These are phyloP conservation scores for Psettodes erumei DNA, from an alignment of 2,113 vertebrate genomes.

Conservation along the genomic window DNA sequence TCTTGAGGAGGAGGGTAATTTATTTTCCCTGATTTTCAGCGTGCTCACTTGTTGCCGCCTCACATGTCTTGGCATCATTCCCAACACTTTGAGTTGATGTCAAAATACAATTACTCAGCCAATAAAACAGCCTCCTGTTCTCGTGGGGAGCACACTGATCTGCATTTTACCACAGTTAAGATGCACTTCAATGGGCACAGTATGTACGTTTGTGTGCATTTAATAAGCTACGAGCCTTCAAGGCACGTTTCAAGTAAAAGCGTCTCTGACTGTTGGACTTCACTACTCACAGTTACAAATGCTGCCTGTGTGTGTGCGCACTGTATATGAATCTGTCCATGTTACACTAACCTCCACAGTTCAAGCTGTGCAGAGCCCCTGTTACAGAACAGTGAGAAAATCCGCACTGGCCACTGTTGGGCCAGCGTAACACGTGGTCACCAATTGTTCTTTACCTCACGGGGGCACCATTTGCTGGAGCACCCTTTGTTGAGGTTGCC, in stretches of 20 bases:
- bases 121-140: constrained; percentile 31
- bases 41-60: constrained; percentile 46
- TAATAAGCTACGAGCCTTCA: background rate
- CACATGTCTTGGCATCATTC: constrained; percentile 49
- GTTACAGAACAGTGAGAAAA: background rate
- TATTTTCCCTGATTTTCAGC: constrained; percentile 67
- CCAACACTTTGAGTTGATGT: constrained; percentile 50
- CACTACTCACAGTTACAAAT: background rate
- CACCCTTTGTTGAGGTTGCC: too few species aligned
- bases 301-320: background rate
- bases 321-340: background rate
- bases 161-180: constrained; percentile 35
- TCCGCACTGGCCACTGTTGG: background rate
- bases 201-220: constrained; percentile 14
- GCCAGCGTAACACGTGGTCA: too few species aligned
- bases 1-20: constrained; percentile 71
- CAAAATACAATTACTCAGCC: constrained; percentile 58
- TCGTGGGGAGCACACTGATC: constrained; percentile 27
- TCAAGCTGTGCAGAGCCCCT: constrained; percentile 1
- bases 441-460: too few species aligned
- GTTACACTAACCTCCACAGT: constrained; percentile 20
- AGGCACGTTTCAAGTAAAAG: background rate
- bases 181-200: constrained; percentile 29
- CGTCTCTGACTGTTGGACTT: background rate
- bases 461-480: too few species aligned